Evolutionary conservation across 1,140 invertebrate species (phyloP).

Genomic region (Melipona quadrifasciata): DNA sequence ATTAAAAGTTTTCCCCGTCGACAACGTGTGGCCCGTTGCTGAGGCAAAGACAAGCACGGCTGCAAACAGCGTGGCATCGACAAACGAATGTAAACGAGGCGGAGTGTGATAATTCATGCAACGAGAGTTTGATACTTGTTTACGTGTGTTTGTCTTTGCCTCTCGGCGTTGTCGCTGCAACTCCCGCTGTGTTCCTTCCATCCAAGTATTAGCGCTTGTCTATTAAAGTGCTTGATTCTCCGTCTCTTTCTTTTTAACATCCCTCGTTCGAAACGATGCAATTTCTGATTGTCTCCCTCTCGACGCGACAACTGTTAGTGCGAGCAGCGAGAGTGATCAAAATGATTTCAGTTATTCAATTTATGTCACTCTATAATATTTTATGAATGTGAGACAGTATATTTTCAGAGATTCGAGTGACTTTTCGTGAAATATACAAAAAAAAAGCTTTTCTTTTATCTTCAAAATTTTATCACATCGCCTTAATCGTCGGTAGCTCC

Average conservation of each 20-base stretch:
- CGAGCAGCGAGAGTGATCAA: too few relatives aligned
- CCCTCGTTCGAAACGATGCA: not conserved
- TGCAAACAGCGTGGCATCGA: slow-evolving; percentile 47
- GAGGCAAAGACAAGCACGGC: slow-evolving; percentile 50
- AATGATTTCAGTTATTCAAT: too few relatives aligned
- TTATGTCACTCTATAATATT: too few relatives aligned
- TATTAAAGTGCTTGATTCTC: slow-evolving; percentile 13
- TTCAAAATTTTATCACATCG: too few relatives aligned
- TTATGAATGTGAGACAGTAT: too few relatives aligned
- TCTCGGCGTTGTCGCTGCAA: slow-evolving; percentile 37
- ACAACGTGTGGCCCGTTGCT: slow-evolving; percentile 16
- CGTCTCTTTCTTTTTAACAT: not conserved
- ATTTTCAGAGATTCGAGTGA: too few relatives aligned
- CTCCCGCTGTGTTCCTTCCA: slow-evolving; percentile 27
- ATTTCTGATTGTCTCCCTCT: not conserved
- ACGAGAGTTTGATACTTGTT: slow-evolving; percentile 69
- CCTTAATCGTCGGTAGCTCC: too few relatives aligned
- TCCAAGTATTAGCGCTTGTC: not conserved
- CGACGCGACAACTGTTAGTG: too few relatives aligned
- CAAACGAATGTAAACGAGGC: slow-evolving; percentile 68
- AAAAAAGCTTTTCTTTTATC: too few relatives aligned
- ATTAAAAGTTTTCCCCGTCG: slow-evolving; percentile 55
- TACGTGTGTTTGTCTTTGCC: slow-evolving; percentile 63
- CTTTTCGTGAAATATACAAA: too few relatives aligned
- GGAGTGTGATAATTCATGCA: slow-evolving; percentile 67